These are phyloP conservation scores for Aviceda subcristata DNA, from an alignment of 2,113 vertebrate genomes.

Conservation along the genomic window DNA sequence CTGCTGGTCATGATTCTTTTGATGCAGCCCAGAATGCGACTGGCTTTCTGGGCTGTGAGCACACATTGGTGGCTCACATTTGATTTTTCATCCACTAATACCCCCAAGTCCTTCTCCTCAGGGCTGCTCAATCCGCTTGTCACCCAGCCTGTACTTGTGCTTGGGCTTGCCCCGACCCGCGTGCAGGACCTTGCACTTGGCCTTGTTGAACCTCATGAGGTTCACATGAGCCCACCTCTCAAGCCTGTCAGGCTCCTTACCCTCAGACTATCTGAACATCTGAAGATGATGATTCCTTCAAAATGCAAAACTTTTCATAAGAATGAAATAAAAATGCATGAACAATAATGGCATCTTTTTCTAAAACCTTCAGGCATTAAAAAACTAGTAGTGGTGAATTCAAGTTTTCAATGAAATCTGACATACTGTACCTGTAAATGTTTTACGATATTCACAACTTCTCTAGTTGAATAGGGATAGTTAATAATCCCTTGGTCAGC, in stretches of 20 bases:
- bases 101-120: no score
- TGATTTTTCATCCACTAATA: no score
- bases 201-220: no score
- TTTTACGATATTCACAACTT: constrained; percentile 96
- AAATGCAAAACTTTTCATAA: background rate
- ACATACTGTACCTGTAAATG: constrained; percentile 86
- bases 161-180: no score
- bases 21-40: no score
- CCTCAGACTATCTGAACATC: background rate
- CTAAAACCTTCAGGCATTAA: background rate
- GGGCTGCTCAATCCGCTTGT: no score
- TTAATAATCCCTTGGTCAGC: constrained; percentile 94
- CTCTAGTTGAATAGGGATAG: constrained; percentile 97
- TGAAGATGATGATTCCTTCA: background rate
- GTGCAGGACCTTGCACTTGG: no score
- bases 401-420: background rate
- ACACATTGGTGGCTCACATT: no score
- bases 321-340: background rate
- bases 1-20: no score
- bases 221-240: no score
- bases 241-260: background rate
- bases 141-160: no score
- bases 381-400: background rate
- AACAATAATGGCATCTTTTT: background rate
- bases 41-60: no score